Conservation (phyloP, 1,140 invertebrate species). For the Andricus grossulariae region DNA sequence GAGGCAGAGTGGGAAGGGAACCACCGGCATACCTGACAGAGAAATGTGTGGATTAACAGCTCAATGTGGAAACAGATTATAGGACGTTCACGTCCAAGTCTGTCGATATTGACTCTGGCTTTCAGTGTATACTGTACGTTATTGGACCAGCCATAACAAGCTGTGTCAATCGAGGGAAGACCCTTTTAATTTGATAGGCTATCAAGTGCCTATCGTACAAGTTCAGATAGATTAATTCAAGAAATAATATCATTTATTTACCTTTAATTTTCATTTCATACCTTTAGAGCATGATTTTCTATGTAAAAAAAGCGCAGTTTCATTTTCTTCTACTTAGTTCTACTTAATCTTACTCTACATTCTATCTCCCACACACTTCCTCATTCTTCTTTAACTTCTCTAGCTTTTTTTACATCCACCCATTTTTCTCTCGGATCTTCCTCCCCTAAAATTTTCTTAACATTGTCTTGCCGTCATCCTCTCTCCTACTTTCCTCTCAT, state of each 20-base stretch:
- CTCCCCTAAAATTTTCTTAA: too few relatives aligned
- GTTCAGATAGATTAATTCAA: slow-evolving; percentile 11
- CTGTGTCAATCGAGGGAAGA: slow-evolving; percentile 56
- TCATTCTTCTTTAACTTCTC: too few relatives aligned
- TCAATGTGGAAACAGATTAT: slow-evolving; percentile 45
- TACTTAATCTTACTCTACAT: too few relatives aligned
- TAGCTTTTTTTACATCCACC: too few relatives aligned
- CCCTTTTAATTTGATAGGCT: slow-evolving; percentile 52
- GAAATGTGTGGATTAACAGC: slow-evolving; percentile 47
- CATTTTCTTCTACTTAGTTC: too few relatives aligned
- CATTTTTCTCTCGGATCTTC: too few relatives aligned
- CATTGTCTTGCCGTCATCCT: too few relatives aligned
- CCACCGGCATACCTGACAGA: slow-evolving; percentile 75
- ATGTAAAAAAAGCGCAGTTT: too few relatives aligned
- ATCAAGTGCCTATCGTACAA: slow-evolving; percentile 31
- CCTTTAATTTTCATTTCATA: too few relatives aligned
- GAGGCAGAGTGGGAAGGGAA: slow-evolving; percentile 72
- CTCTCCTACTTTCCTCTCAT: too few relatives aligned
- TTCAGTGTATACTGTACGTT: slow-evolving; percentile 63
- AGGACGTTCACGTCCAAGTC: slow-evolving; percentile 48
- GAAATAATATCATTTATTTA: slow-evolving; percentile 33
- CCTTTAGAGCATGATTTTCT: too few relatives aligned
- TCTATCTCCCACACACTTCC: too few relatives aligned
- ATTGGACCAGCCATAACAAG: slow-evolving; percentile 67
- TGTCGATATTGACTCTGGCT: slow-evolving; percentile 54